Conservation (phyloP, 2,113 vertebrate genomes). For the Dasyprocta punctata region DNA sequence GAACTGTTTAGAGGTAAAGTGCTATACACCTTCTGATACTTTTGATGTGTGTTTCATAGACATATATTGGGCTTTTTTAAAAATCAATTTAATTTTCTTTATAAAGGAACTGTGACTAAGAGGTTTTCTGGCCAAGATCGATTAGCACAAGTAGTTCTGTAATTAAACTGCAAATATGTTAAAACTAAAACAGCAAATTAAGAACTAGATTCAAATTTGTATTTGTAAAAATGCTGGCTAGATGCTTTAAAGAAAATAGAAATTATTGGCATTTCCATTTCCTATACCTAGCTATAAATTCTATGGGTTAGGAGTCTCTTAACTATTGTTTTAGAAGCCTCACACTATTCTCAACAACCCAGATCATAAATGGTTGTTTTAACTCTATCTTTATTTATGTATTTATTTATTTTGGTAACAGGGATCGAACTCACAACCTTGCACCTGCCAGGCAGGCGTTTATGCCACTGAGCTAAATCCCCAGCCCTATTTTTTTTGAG, state of each 20-base stretch:
- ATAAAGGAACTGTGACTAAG: not conserved
- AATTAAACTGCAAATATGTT: constrained; percentile 33
- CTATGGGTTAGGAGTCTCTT: not conserved
- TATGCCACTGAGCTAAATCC: no score
- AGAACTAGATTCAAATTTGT: constrained; percentile 20
- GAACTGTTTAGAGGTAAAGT: not conserved
- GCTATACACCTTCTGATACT: not conserved
- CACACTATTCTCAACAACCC: not conserved
- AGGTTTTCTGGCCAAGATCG: not conserved
- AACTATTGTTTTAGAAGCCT: not conserved
- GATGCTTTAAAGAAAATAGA: not conserved
- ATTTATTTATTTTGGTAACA: no score
- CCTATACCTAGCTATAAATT: not conserved
- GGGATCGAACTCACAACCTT: no score
- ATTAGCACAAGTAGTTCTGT: not conserved
- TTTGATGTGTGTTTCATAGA: not conserved
- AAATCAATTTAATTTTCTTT: not conserved
- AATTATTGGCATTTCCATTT: not conserved
- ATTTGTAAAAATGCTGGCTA: not conserved
- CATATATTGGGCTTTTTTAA: not conserved
- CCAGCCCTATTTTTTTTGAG: no score
- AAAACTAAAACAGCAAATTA: constrained; percentile 37
- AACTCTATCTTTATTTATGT: no score
- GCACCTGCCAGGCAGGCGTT: no score
- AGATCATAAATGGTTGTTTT: not conserved